These are phyloP conservation scores for Thripadectes ignobilis DNA, from an alignment of 2,797 vertebrate genomes.

Conservation along the genomic window DNA sequence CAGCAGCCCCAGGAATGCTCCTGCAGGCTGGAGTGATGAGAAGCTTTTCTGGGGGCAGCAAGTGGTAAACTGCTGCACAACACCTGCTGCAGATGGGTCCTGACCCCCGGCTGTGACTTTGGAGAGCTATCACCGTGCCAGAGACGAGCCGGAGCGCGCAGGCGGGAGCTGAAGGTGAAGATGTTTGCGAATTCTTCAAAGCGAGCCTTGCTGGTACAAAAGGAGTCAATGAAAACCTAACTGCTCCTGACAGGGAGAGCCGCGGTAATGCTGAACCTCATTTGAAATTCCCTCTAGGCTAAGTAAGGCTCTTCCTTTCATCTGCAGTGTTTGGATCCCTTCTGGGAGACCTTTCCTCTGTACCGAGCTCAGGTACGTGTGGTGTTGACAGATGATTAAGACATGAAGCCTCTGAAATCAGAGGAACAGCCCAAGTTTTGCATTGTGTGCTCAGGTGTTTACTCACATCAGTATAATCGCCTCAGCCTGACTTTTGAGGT, in stretches of 20 bases:
- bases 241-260: slow-evolving; percentile 29
- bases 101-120: background rate
- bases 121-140: background rate
- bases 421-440: slow-evolving; percentile 35
- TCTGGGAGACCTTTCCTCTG: slow-evolving; percentile 56
- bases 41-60: background rate
- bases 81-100: background rate
- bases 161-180: slow-evolving; percentile 35
- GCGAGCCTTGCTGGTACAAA: background rate
- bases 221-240: slow-evolving; percentile 51
- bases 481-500: background rate
- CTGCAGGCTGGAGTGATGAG: background rate
- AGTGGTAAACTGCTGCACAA: background rate
- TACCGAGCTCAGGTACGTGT: background rate
- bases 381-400: slow-evolving; percentile 68
- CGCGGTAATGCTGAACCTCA: slow-evolving; percentile 60
- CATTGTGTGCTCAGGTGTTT: background rate
- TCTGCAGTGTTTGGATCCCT: slow-evolving; percentile 60
- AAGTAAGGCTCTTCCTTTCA: slow-evolving; percentile 60
- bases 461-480: background rate
- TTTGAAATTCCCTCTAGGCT: slow-evolving; percentile 69
- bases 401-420: slow-evolving; percentile 56
- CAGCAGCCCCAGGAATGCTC: background rate
- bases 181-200: slow-evolving; percentile 45
- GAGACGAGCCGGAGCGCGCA: background rate